These are phyloP conservation scores for Platyrinchus mystaceus DNA, from an alignment of 2,797 vertebrate species.

Conservation along the genomic window DNA sequence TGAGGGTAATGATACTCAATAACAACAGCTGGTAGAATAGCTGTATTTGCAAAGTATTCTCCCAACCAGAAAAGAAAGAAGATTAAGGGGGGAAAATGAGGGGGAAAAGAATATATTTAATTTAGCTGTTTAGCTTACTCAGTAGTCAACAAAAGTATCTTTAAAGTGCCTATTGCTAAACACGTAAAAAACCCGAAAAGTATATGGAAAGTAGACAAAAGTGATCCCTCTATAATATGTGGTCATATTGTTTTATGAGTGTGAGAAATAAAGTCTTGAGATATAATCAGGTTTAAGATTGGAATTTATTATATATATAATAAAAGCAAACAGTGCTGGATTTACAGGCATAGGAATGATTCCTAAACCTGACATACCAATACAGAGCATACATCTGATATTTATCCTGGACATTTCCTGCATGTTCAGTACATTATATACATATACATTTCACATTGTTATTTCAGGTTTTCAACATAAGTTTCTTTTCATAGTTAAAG, in stretches of 20 bases:
- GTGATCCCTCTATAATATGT: fast-evolving
- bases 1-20: not conserved
- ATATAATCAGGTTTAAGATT: no score
- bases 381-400: no score
- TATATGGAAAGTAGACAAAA: not conserved
- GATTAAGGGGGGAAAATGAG: not conserved
- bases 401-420: no score
- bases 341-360: no score
- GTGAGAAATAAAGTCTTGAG: no score
- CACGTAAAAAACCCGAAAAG: not conserved
- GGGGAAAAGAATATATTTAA: not conserved
- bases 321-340: no score
- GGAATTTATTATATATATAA: no score
- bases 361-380: no score
- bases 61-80: not conserved
- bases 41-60: not conserved
- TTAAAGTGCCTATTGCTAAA: not conserved
- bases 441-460: no score
- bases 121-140: not conserved
- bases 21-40: not conserved
- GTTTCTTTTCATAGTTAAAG: no score
- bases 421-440: no score
- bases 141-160: not conserved
- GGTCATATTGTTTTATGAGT: not conserved
- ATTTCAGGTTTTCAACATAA: no score